Evolutionary conservation across 2,113 vertebrate species (phyloP).

Genomic region (Phyllopteryx taeniolatus): DNA sequence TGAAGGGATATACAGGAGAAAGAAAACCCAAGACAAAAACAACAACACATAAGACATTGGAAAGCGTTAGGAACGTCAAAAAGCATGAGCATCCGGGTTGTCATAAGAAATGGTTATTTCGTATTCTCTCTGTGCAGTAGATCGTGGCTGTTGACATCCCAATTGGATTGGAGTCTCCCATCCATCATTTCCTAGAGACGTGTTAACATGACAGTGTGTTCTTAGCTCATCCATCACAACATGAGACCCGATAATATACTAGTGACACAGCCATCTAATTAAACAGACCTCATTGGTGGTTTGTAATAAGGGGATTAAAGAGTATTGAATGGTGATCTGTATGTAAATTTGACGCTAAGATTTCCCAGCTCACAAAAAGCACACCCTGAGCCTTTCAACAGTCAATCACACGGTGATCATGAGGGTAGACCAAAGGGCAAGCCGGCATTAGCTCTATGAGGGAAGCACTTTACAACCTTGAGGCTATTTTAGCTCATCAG

Average conservation of each 20-base stretch:
- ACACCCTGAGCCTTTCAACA: neutral
- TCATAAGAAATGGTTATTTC: constrained; percentile 61
- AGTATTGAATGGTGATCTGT: neutral
- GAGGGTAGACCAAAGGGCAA: neutral
- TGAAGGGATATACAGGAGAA: neutral
- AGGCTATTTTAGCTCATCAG: neutral
- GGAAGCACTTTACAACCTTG: neutral
- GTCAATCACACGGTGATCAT: neutral
- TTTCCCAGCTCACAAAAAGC: neutral
- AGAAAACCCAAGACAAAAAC: neutral
- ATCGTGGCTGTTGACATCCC: constrained; percentile 45
- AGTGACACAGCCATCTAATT: constrained; percentile 25
- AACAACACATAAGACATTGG: neutral
- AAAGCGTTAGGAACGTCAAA: neutral
- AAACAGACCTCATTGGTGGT: constrained; percentile 5
- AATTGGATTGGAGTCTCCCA: constrained; percentile 34
- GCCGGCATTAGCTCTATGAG: neutral
- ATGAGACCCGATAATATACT: constrained; percentile 34
- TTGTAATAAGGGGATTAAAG: neutral
- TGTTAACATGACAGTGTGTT: constrained; percentile 50
- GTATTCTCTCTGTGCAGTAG: constrained; percentile 46
- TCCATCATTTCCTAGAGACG: constrained; percentile 45
- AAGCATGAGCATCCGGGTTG: constrained; percentile 52
- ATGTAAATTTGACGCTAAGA: neutral
- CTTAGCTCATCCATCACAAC: constrained; percentile 49